Evolutionary conservation across 2,113 vertebrate species (phyloP).

Genomic region (Actenoides lindsayi): DNA sequence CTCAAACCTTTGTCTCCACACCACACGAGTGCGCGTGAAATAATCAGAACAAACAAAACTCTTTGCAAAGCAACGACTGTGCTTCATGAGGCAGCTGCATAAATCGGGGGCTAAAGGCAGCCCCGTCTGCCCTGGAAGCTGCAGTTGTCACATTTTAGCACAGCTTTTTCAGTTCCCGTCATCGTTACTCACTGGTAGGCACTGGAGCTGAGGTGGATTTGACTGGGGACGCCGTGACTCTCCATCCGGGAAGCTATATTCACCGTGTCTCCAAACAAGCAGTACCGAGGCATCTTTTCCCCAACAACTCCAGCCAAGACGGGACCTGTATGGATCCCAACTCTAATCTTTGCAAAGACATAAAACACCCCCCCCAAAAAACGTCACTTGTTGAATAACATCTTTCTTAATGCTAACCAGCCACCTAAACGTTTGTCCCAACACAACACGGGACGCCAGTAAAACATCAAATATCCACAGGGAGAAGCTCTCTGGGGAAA

Average conservation of each 20-base stretch:
- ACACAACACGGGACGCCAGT: not conserved
- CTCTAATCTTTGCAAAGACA: conserved; percentile 73
- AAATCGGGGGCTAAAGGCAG: not conserved
- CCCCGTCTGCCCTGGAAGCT: not conserved
- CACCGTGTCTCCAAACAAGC: conserved; percentile 80
- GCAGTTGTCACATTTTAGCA: not conserved
- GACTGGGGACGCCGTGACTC: conserved; percentile 74
- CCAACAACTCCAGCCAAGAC: conserved; percentile 77
- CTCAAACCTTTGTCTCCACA: not conserved
- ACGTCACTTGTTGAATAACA: conserved; percentile 2
- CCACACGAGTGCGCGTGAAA: not conserved
- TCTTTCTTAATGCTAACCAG: not conserved
- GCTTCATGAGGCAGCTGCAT: not conserved
- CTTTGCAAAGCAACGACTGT: not conserved
- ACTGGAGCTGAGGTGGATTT: conserved; percentile 77
- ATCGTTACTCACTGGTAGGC: conserved; percentile 62
- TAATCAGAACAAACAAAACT: not conserved
- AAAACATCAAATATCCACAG: not conserved
- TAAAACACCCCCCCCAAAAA: conserved; percentile 29
- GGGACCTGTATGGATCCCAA: conserved; percentile 77
- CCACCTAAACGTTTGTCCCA: not conserved
- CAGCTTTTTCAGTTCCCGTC: not conserved
- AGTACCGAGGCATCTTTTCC: conserved; percentile 83
- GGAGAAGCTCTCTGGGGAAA: not conserved
- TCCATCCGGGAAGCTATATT: conserved; percentile 81